A percentile compares a stretch with the other conserved stretches of the same genome.
Evolutionary conservation across 2,888 invertebrate species (phyloP).

Genomic region (Hartigia nigra): DNA sequence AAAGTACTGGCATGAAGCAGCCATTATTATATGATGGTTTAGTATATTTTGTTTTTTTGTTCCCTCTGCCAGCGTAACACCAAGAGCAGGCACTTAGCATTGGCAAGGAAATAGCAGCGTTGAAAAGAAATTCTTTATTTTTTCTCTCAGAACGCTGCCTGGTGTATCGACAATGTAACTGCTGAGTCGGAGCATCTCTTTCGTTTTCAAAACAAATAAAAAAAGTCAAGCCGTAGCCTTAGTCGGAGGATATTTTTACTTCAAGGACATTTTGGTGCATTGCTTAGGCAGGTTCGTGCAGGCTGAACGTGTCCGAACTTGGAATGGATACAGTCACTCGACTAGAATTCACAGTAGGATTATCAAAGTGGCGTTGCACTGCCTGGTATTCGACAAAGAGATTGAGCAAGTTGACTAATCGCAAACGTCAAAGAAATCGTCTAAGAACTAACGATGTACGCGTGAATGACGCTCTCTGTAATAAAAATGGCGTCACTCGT

Average conservation of each 20-base stretch:
- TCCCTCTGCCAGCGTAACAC: background rate
- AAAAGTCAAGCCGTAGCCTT: background rate
- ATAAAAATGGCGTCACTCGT: background rate
- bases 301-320: background rate
- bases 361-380: background rate
- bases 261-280: slow-evolving; percentile 21
- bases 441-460: background rate
- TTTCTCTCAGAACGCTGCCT: background rate
- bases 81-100: background rate
- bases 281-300: background rate
- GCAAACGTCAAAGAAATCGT: background rate
- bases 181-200: background rate
- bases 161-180: background rate
- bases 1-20: background rate
- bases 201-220: background rate
- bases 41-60: background rate
- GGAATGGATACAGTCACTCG: background rate
- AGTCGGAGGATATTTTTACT: background rate
- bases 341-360: background rate
- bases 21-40: background rate
- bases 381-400: background rate
- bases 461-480: background rate
- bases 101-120: background rate
- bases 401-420: background rate
- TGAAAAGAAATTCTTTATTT: background rate